These are phyloP conservation scores for Phenacoccus solenopsis DNA, from an alignment of 1,140 invertebrate species.

Conservation along the genomic window DNA sequence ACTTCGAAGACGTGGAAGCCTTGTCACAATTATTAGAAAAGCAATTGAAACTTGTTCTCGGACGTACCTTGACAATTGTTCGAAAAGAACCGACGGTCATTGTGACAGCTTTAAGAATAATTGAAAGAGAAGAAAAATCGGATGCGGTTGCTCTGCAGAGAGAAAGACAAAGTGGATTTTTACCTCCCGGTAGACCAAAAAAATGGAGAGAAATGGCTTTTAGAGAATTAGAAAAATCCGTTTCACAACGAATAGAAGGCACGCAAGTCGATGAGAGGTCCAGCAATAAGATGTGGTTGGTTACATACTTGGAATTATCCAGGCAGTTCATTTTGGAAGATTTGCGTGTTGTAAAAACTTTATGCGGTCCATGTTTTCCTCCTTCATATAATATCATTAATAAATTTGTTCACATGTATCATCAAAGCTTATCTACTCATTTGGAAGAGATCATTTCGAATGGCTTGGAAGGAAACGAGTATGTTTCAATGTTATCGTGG, in stretches of 20 bases:
- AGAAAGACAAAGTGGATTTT: constrained; percentile 68
- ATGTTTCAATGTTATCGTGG: constrained; percentile 88
- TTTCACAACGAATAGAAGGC: constrained; percentile 68
- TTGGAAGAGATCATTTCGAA: constrained; percentile 73
- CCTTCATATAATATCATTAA: constrained; percentile 88
- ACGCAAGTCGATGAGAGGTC: constrained; percentile 84
- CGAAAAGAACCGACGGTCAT: constrained; percentile 90
- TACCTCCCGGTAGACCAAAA: constrained; percentile 87
- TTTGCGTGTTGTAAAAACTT: constrained; percentile 77
- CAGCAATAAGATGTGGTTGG: constrained; percentile 93
- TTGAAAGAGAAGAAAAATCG: constrained; percentile 90
- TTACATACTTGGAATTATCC: constrained; percentile 43
- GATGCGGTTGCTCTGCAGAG: constrained; percentile 67
- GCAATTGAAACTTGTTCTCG: constrained; percentile 77
- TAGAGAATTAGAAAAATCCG: constrained; percentile 69
- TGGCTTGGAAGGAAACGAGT: constrained; percentile 90
- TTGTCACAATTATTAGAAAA: constrained; percentile 83
- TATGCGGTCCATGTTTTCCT: constrained; percentile 90
- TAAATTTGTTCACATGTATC: constrained; percentile 88
- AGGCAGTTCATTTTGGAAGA: constrained; percentile 82
- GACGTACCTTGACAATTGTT: constrained; percentile 83
- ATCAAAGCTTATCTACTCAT: constrained; percentile 70
- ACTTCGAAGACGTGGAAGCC: constrained; percentile 89
- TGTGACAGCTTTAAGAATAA: constrained; percentile 89
- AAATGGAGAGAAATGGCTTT: constrained; percentile 79